Conservation (phyloP, 2,797 vertebrate species). For the Halcyon smyrnensis region DNA sequence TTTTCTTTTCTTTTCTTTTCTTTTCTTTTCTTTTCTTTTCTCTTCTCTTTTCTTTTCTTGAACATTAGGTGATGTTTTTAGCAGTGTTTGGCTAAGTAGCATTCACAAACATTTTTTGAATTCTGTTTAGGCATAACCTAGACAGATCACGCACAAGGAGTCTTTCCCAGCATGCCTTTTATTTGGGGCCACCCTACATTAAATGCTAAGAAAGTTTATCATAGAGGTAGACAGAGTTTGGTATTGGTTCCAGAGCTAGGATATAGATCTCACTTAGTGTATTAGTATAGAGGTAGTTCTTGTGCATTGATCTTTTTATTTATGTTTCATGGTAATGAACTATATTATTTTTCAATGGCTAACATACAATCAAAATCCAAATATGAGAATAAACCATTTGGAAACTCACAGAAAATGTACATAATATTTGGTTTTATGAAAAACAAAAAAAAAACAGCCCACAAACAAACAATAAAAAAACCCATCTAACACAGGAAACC, state of each 20-base stretch:
- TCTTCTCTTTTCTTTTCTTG: background rate
- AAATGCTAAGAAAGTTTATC: background rate
- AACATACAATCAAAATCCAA: background rate
- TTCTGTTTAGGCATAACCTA: background rate
- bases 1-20: too few species aligned
- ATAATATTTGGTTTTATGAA: background rate
- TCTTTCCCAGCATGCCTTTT: rapidly evolving
- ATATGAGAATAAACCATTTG: background rate
- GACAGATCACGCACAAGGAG: background rate
- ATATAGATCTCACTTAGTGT: background rate
- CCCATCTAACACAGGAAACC: background rate
- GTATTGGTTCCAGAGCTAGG: background rate
- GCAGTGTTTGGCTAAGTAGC: rapidly evolving
- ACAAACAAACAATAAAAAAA: background rate
- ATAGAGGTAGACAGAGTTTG: background rate
- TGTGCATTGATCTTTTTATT: background rate
- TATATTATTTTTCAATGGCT: background rate
- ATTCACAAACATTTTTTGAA: background rate
- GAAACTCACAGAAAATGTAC: background rate
- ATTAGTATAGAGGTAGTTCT: background rate
- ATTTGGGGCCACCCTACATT: background rate
- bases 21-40: too few species aligned
- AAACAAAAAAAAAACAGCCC: background rate
- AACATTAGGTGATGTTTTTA: background rate
- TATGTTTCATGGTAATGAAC: background rate